Evolutionary conservation across 2,797 vertebrate species (phyloP), one percentile per base, ranked within the genome.

Genomic region (Mallotus villosus): DNA sequence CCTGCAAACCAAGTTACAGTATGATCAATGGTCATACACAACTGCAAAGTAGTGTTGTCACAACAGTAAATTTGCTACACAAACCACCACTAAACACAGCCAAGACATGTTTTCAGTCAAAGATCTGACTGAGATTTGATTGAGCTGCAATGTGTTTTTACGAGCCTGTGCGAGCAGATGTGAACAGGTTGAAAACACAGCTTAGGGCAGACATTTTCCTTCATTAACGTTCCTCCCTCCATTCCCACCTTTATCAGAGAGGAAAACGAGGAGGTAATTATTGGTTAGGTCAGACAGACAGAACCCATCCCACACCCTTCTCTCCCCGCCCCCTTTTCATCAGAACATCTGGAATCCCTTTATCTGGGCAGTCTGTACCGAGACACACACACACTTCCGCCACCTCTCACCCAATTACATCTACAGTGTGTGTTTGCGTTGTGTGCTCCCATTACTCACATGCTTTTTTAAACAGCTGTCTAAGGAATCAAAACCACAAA

Each of bases 121-220:
- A 41, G 8, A 46, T 46, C 11, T 46, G 41, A 46, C 12, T 12
- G 41, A 46, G 41, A 46, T 46, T 2, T 46, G 41, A 46, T 46
- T 12, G 41, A 46, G 41, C 11, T 46, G 41, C 27, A 29, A 46
- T 41, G 37, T 12, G 8, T 46, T 46, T 82, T 79, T 72, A 71
- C 2, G 11, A 63, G 34, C 75, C 17, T 34, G 25, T 75, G 72
- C 62, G 7, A 79, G 67, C 88, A 88, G 84, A 85, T 86, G 87
- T 81, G 73, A 73, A 74, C 53, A 70, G 1, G 57, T 53, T 57
- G 65, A 53, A 51, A 66, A 63, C 61, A 16, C 61, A 53, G 55
- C 79, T 76, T 74, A 68, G n/a, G 57, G 57, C n/a, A 17, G 29
- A 74, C 16, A n/a, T 81, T 83, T 83, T 73, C 73, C 63, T 67